These are phyloP conservation scores for Anableps anableps DNA, from an alignment of 2,797 vertebrate species.

Conservation along the genomic window DNA sequence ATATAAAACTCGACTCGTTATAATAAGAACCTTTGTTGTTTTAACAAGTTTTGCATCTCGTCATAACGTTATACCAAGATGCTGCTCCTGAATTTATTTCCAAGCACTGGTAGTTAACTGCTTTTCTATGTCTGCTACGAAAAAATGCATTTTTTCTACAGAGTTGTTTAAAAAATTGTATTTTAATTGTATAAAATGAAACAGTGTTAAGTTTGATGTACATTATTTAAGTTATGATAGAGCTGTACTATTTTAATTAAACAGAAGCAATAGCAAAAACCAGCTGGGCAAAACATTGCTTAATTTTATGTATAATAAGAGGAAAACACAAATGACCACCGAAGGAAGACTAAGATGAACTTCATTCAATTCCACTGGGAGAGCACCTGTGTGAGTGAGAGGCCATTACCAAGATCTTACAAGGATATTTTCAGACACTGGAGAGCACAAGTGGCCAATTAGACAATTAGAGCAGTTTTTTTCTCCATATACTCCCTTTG, in stretches of 20 bases:
- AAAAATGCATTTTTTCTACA: too few species aligned
- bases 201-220: background rate
- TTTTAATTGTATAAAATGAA: background rate
- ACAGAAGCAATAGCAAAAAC: background rate
- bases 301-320: background rate
- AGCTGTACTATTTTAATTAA: background rate
- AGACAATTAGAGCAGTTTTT: conserved; percentile 60
- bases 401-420: conserved; percentile 61
- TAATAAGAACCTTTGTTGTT: too few species aligned
- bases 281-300: background rate
- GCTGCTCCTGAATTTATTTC: too few species aligned
- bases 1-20: too few species aligned
- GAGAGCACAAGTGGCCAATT: conserved; percentile 65
- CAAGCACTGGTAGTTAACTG: too few species aligned
- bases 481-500: conserved; percentile 10
- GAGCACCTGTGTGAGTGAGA: conserved; percentile 61
- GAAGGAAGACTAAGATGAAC: conserved; percentile 52
- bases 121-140: too few species aligned
- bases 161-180: background rate
- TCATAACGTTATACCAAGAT: too few species aligned
- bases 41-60: too few species aligned
- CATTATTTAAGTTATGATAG: background rate
- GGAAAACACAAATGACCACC: conserved; percentile 7
- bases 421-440: conserved; percentile 45
- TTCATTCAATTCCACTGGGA: conserved; percentile 41